Evolutionary conservation across 1,140 invertebrate genomes (phyloP), one percentile per base, ranked within the genome.

Genomic region (Thaumatotibia leucotreta): DNA sequence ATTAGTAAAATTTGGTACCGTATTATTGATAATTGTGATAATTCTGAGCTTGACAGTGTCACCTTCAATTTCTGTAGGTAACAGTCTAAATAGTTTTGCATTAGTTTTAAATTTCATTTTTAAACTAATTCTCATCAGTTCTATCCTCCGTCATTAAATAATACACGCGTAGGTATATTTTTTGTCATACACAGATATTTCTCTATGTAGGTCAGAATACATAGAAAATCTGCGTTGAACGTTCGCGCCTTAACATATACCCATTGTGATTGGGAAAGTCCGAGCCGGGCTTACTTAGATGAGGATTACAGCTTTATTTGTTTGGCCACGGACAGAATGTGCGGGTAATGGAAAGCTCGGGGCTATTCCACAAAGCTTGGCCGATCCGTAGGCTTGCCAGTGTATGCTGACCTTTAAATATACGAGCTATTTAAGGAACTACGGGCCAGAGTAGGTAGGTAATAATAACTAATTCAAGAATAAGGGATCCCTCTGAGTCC

Each of bases 271-370:
- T 31, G 23, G 23, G 1, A 2, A 58, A 31, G 23, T 31, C 52
- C n/a, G 23, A 45, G 39, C 39, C n/a, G 52, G 11, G 10, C 11
- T 58, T 54, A 54, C 50, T 54, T 58, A 58, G 52, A 24, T 11
- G 6, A 24, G 52, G 52, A 58, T 58, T 58, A 58, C 52, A 2
- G 52, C 11, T 29, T 45, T 58, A 58, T 58, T 58, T 58, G 52
- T 58, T 58, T 29, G 52, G 52, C 23, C 11, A 8, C 50, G 10
- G 17, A 11, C 35, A 17, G 39, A 45, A 45, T 45, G 39, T 45
- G 39, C 17, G 39, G 20, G 39, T 20, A 45, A 45, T 39, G 3
- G n/a, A 39, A 39, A n/a, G n/a, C n/a, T n/a, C 11, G 0, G 35
- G 17, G 1, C 17, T 45, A 45, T 20, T 20, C 32, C n/a, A 14